These are phyloP conservation scores for Callipepla squamata DNA, from an alignment of 2,113 vertebrate genomes.

Conservation along the genomic window DNA sequence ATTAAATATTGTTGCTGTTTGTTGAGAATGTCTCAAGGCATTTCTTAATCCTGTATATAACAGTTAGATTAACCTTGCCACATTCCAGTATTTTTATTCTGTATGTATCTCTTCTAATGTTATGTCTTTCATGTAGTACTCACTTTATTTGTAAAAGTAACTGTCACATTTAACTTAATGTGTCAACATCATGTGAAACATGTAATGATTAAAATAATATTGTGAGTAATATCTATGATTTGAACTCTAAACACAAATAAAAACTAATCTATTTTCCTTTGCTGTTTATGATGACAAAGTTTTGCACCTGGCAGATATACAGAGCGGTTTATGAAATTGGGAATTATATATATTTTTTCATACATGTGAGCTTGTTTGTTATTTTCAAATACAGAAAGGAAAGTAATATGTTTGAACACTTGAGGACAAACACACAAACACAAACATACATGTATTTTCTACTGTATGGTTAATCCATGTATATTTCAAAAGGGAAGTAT, in stretches of 20 bases:
- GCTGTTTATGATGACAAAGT: neutral
- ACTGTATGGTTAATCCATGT: neutral
- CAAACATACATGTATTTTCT: neutral
- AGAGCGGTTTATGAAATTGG: neutral
- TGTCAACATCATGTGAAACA: neutral
- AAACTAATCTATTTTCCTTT: neutral
- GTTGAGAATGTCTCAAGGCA: neutral
- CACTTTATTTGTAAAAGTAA: neutral
- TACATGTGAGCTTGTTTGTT: neutral
- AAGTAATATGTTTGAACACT: neutral
- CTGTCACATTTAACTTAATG: neutral
- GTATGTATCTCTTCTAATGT: neutral
- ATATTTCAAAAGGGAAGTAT: neutral
- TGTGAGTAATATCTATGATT: neutral
- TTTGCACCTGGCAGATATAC: no score
- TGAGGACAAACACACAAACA: neutral
- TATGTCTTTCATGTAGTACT: neutral
- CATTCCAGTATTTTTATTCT: neutral
- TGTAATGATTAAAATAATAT: neutral
- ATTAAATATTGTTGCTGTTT: conserved; percentile 28
- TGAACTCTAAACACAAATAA: neutral
- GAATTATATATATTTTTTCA: neutral
- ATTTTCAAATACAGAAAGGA: neutral
- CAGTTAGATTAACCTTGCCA: neutral
- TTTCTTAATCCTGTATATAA: neutral